A percentile compares a stretch with the other conserved stretches of the same genome.
These are phyloP conservation scores for Ostrea denselamellosa DNA, from an alignment of 1,140 invertebrate species.

Conservation along the genomic window DNA sequence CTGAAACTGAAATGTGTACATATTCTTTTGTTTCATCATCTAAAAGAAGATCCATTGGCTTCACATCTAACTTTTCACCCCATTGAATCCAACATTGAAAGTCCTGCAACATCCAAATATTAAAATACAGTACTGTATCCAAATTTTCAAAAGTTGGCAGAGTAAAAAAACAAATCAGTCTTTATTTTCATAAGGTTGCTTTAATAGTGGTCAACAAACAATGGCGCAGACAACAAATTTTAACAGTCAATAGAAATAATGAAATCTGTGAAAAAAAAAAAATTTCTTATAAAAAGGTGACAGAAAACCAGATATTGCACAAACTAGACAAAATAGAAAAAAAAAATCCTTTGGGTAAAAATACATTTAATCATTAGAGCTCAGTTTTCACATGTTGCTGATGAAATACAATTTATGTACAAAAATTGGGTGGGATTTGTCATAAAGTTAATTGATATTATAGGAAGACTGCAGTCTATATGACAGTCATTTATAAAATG, in stretches of 20 bases:
- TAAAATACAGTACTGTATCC: too few species aligned
- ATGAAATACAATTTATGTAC: too few species aligned
- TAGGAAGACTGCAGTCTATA: too few species aligned
- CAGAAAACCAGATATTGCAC: not conserved
- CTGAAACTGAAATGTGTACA: too few species aligned
- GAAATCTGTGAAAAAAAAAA: not conserved
- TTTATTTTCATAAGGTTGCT: constrained; percentile 15
- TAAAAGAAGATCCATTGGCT: too few species aligned
- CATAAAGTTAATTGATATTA: not conserved
- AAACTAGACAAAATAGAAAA: not conserved
- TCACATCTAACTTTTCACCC: too few species aligned
- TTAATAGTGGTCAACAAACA: constrained; percentile 36
- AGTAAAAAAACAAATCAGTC: not conserved
- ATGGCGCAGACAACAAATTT: constrained; percentile 24
- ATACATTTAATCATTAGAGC: not conserved
- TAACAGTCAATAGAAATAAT: constrained; percentile 24
- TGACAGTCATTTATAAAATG: not conserved
- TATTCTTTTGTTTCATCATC: too few species aligned
- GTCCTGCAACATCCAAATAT: too few species aligned
- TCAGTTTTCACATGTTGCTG: not conserved
- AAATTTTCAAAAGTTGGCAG: not conserved
- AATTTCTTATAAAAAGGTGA: not conserved
- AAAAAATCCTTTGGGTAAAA: not conserved
- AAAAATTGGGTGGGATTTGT: constrained; percentile 4
- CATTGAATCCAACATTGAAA: too few species aligned